Conservation (phyloP, 2,113 vertebrate species). For the Lathamus discolor region DNA sequence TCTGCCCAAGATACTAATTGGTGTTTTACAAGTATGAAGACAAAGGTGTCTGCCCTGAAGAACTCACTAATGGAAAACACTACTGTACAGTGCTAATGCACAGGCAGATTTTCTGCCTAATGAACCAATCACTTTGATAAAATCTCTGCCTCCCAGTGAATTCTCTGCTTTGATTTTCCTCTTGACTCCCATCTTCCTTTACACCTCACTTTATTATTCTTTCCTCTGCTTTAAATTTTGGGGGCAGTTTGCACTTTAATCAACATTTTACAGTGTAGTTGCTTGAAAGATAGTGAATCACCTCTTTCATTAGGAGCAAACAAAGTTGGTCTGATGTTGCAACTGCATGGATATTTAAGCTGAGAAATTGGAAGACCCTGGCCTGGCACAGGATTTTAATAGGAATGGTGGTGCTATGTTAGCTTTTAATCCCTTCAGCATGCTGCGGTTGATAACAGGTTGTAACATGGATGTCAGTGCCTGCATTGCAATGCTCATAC, state of each 20-base stretch:
- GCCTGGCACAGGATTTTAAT: background rate
- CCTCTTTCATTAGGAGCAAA: background rate
- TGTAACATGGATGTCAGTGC: slow-evolving; percentile 29
- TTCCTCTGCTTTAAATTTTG: background rate
- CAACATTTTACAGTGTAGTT: background rate
- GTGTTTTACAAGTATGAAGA: slow-evolving; percentile 29
- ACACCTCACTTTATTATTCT: slow-evolving; percentile 9
- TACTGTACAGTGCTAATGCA: background rate
- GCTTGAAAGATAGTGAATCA: slow-evolving; percentile 29
- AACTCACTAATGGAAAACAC: background rate
- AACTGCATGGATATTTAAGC: background rate
- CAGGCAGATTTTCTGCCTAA: slow-evolving; percentile 38
- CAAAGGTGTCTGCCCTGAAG: slow-evolving; percentile 52
- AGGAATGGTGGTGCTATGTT: background rate
- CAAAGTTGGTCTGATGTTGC: background rate
- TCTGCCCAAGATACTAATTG: slow-evolving; percentile 44
- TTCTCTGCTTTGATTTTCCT: slow-evolving; percentile 41
- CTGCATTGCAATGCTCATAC: background rate
- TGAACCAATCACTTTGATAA: slow-evolving; percentile 54
- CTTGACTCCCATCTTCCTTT: slow-evolving; percentile 10
- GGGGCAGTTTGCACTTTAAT: background rate
- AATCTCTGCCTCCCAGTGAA: slow-evolving; percentile 45
- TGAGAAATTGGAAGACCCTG: slow-evolving; percentile 28
- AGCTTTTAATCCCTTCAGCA: slow-evolving; percentile 16
- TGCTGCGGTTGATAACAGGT: slow-evolving; percentile 10